These are phyloP conservation scores for Syngnathus floridae DNA, from an alignment of 2,113 vertebrate genomes.

Conservation along the genomic window DNA sequence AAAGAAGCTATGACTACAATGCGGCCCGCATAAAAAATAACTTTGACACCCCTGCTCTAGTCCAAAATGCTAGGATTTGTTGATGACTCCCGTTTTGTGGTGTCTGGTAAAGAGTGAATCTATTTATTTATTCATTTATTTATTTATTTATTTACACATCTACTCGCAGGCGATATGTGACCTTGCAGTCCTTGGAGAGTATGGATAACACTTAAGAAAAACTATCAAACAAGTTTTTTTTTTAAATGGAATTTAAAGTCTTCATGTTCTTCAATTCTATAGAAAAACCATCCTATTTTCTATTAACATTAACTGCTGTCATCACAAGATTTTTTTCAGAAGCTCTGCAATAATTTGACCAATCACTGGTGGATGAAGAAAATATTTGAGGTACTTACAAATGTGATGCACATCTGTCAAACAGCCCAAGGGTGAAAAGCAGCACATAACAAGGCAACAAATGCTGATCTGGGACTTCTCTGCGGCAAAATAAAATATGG, in stretches of 20 bases:
- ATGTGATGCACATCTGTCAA: constrained; percentile 74
- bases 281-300: constrained; percentile 29
- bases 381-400: constrained; percentile 73
- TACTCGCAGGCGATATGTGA: neutral
- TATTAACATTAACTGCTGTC: constrained; percentile 39
- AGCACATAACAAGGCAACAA: constrained; percentile 75
- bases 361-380: constrained; percentile 63
- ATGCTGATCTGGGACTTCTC: constrained; percentile 93
- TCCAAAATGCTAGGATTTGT: too few species aligned
- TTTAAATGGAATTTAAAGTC: constrained; percentile 2
- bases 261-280: constrained; percentile 4
- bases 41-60: too few species aligned
- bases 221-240: constrained; percentile 26
- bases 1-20: too few species aligned
- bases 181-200: neutral
- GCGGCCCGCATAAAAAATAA: too few species aligned
- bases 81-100: neutral
- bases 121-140: neutral
- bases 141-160: neutral
- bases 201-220: constrained; percentile 20
- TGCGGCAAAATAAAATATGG: constrained; percentile 96
- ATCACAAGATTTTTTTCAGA: constrained; percentile 47
- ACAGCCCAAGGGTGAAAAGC: constrained; percentile 71
- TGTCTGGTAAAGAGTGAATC: neutral
- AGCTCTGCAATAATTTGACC: constrained; percentile 57